Percentiles rank a stretch among this genome's conserved stretches.
These are phyloP conservation scores for Temnothorax longispinosus DNA, from an alignment of 1,140 invertebrate species.

Conservation along the genomic window DNA sequence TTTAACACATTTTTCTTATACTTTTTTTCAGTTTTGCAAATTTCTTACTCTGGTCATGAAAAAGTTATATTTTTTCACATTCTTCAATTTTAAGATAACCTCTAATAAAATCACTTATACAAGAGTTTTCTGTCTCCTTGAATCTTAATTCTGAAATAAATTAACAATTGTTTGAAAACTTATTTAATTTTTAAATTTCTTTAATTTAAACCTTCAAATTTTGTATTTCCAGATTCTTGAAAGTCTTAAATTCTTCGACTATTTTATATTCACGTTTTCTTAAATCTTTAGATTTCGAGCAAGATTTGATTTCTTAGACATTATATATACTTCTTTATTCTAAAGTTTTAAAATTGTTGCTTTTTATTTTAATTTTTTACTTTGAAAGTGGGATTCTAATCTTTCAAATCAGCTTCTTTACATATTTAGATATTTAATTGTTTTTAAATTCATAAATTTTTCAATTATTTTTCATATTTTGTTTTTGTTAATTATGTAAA, in stretches of 20 bases:
- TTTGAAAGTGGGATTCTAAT: neutral
- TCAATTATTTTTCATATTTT: neutral
- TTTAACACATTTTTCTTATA: neutral
- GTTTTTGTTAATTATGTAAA: neutral
- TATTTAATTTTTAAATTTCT: neutral
- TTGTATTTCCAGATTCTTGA: neutral
- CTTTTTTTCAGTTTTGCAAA: slow-evolving; percentile 26
- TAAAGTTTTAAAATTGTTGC: neutral
- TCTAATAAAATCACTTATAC: neutral
- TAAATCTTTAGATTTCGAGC: neutral
- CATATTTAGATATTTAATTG: neutral
- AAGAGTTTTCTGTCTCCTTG: neutral
- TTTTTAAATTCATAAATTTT: neutral
- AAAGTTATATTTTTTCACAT: neutral
- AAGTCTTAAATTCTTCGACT: neutral
- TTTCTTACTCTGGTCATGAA: slow-evolving; percentile 10
- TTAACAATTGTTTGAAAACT: neutral
- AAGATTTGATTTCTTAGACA: neutral
- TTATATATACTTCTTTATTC: neutral
- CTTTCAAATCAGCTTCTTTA: neutral
- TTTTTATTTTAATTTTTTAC: neutral
- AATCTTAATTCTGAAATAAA: neutral
- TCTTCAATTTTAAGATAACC: neutral
- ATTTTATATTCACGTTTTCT: neutral
- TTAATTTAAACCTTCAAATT: neutral